Evolutionary conservation across 2,113 vertebrate species (phyloP).

Genomic region (Vimba vimba): DNA sequence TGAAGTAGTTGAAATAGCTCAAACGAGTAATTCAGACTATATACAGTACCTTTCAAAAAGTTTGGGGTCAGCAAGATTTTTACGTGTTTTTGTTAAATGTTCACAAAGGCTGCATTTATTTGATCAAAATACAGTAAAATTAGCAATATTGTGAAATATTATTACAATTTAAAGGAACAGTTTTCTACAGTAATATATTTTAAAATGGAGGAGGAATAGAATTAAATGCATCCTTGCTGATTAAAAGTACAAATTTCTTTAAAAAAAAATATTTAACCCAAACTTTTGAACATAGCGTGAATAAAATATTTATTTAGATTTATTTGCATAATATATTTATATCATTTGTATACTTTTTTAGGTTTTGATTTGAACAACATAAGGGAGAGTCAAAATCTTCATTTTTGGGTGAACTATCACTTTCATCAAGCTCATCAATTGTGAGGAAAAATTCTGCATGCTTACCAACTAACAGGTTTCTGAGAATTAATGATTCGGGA

Average conservation of each 20-base stretch:
- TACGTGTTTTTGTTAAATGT: not conserved
- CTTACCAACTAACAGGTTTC: constrained; percentile 1
- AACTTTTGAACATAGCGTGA: no score
- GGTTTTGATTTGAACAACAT: no score
- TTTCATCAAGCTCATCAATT: not conserved
- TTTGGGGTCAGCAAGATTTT: no score
- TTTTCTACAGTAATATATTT: not conserved
- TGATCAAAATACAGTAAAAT: not conserved
- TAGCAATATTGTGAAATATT: not conserved
- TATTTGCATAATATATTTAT: no score
- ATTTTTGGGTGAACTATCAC: not conserved
- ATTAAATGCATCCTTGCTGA: no score
- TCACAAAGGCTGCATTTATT: not conserved
- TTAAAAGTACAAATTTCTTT: no score
- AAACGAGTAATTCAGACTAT: not conserved
- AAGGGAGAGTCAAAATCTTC: not conserved
- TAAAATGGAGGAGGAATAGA: not conserved
- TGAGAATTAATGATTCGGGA: not conserved
- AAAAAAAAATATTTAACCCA: no score
- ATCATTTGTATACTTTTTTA: not conserved
- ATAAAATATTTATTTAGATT: no score
- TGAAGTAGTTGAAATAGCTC: not conserved
- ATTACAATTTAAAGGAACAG: not conserved
- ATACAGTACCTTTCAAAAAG: not conserved
- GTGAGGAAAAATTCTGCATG: not conserved